A percentile compares a stretch with the other conserved stretches of the same genome.
Conservation (phyloP, 37 sponge, comb jelly and placozoan species). For the Cliona cf. orientalis region DNA sequence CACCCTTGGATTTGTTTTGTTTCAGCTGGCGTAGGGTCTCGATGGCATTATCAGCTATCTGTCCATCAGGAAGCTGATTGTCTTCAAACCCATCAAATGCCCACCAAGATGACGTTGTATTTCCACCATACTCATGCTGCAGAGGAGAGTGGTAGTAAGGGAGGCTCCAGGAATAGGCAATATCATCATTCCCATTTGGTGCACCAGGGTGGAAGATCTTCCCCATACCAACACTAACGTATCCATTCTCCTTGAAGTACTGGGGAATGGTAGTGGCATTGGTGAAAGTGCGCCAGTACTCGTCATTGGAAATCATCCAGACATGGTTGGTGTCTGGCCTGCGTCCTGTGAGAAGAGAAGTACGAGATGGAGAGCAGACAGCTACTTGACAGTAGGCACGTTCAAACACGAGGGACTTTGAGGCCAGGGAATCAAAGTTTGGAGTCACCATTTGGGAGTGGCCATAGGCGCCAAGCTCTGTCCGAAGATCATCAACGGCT, state of each 20-base stretch:
- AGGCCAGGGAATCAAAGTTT: constrained; percentile 51
- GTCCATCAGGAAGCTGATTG: constrained; percentile 41
- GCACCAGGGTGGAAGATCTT: constrained; percentile 62
- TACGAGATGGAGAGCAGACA: constrained; percentile 51
- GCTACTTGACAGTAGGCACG: constrained; percentile 69
- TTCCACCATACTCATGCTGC: not conserved
- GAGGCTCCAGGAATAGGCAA: constrained; percentile 50
- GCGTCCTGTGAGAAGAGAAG: constrained; percentile 56
- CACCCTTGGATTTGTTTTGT: constrained; percentile 28
- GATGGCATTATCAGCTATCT: constrained; percentile 52
- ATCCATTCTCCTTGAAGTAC: constrained; percentile 68
- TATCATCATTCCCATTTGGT: constrained; percentile 57
- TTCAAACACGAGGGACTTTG: constrained; percentile 50
- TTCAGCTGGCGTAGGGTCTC: constrained; percentile 5
- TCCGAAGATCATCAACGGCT: constrained; percentile 49
- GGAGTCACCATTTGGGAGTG: constrained; percentile 10
- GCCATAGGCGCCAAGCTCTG: constrained; percentile 50
- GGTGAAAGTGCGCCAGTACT: constrained; percentile 47
- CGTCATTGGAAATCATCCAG: constrained; percentile 43
- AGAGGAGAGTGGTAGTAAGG: constrained; percentile 29
- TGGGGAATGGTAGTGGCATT: constrained; percentile 68
- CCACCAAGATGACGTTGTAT: constrained; percentile 16
- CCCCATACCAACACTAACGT: constrained; percentile 53
- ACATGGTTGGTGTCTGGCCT: constrained; percentile 60
- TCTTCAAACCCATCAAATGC: constrained; percentile 22